Conservation (phyloP, 2,888 invertebrate species). For the Pristionchus japonicus region DNA sequence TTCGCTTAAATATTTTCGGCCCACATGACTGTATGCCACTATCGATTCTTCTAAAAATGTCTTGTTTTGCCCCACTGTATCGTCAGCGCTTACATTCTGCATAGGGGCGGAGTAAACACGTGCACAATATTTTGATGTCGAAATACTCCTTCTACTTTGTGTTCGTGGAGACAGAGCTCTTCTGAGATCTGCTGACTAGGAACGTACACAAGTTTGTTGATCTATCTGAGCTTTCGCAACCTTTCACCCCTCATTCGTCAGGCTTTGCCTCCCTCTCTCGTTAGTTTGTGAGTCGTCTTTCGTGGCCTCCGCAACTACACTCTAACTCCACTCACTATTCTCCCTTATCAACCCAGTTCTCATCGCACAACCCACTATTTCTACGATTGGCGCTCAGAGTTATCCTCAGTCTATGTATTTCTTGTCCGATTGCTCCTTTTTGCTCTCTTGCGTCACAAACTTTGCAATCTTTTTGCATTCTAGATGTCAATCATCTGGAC, state of each 20-base stretch:
- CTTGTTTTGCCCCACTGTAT: not conserved
- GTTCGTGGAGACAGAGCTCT: not conserved
- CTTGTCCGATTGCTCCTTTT: not conserved
- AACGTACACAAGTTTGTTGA: conserved; percentile 15
- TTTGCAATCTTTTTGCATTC: not conserved
- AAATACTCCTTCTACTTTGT: not conserved
- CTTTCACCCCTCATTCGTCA: not conserved
- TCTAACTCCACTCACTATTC: conserved; percentile 24
- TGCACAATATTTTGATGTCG: not conserved
- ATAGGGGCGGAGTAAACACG: not conserved
- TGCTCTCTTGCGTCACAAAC: not conserved
- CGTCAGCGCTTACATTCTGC: not conserved
- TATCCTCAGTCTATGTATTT: not conserved
- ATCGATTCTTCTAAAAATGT: too few relatives aligned
- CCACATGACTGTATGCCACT: too few relatives aligned
- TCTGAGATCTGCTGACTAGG: not conserved
- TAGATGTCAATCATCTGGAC: conserved; percentile 40
- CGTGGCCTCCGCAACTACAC: conserved; percentile 16
- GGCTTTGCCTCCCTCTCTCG: not conserved
- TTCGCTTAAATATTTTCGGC: too few relatives aligned
- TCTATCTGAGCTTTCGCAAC: conserved; percentile 28
- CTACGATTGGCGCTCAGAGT: not conserved
- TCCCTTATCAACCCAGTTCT: conserved; percentile 29
- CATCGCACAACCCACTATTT: not conserved
- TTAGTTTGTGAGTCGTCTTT: conserved; percentile 22